Base-by-base conservation (phyloP, 2,113 vertebrate species). In the Esox niger region DNA sequence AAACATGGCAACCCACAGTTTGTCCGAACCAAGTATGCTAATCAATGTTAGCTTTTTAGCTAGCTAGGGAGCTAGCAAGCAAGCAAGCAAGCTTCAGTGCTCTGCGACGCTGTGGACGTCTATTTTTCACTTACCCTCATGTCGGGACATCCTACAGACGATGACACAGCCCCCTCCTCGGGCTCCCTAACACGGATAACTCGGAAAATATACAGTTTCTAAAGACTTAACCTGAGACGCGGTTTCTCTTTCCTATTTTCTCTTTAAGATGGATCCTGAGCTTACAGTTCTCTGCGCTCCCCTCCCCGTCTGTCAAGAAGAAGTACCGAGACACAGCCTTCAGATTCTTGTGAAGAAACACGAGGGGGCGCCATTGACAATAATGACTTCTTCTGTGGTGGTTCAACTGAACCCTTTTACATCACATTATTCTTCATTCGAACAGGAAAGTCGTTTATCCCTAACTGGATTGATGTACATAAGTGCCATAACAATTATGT, bases 81-180 rank as follows among this genome's bases (percentile, higher is more conserved):
- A 17, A n/a, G 64, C 69, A 77, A 83, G 79, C 72, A 17, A 70
- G 74, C 75, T 82, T 75, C 78, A 11, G 9, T 4, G 52, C 31
- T 74, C 35, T 70, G 65, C 64, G 71, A 76, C 77, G 70, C 82
- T 68, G 59, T 70, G 72, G 74, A 70, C 75, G 80, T 75, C 77
- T 80, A 68, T 83, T 76, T 70, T 66, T 59, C 70, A 86, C 91
- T 91, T 89, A 94, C 93, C 93, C 92, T 94, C 93, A 94, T 95
- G 93, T 91, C 93, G 93, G 93, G 93, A 95, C 93, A 95, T 94
- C 92, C 92, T 95, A 91, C 85, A 90, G 86, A 84, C 88, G 81
- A 80, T 72, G 69, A 78, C 85, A 74, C 91, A 88, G 88, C 86
- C 89, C 88, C 82, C 89, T 82, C 89, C 81, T 71, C 75, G 89